phyloP scores from a whole-genome alignment of 1,140 invertebrate species.

The Drosophila chauvacae region DNA sequence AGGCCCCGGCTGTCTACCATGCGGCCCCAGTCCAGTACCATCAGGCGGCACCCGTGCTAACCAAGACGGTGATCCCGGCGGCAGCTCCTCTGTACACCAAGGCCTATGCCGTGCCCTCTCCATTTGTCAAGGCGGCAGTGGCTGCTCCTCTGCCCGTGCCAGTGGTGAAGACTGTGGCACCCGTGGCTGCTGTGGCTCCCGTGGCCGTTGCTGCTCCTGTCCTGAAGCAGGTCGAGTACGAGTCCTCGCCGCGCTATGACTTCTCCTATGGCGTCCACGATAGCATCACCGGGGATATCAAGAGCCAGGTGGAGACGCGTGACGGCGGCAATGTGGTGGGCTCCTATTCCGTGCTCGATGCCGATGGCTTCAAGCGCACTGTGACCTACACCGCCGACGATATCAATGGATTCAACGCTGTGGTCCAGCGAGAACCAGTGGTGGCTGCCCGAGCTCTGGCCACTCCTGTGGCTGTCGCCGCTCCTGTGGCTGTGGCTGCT shows the following conservation, averaged over 20 bases:
- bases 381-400: slow-evolving; percentile 86
- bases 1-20: slow-evolving; percentile 60
- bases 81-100: slow-evolving; percentile 62
- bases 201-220: slow-evolving; percentile 33
- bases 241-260: slow-evolving; percentile 83
- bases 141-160: slow-evolving; percentile 45
- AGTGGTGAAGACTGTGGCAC: slow-evolving; percentile 36
- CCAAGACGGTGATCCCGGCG: slow-evolving; percentile 50
- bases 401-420: slow-evolving; percentile 85
- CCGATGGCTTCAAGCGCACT: slow-evolving; percentile 86
- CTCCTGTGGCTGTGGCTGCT: slow-evolving; percentile 27
- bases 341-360: slow-evolving; percentile 86
- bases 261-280: slow-evolving; percentile 86
- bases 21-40: slow-evolving; percentile 60
- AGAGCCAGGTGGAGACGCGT: slow-evolving; percentile 86
- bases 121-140: slow-evolving; percentile 50
- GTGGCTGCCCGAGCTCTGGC: slow-evolving; percentile 59
- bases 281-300: slow-evolving; percentile 86
- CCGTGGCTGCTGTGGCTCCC: slow-evolving; percentile 30
- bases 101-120: slow-evolving; percentile 51
- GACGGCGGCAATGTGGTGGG: slow-evolving; percentile 86
- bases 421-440: slow-evolving; percentile 85
- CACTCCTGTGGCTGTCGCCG: slow-evolving; percentile 36
- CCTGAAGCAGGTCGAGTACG: slow-evolving; percentile 70
- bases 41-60: slow-evolving; percentile 49